A percentile compares a stretch with the other conserved stretches of the same genome.
These are phyloP conservation scores for Stenichneumon culpator DNA, from an alignment of 2,888 invertebrate genomes.

Conservation along the genomic window DNA sequence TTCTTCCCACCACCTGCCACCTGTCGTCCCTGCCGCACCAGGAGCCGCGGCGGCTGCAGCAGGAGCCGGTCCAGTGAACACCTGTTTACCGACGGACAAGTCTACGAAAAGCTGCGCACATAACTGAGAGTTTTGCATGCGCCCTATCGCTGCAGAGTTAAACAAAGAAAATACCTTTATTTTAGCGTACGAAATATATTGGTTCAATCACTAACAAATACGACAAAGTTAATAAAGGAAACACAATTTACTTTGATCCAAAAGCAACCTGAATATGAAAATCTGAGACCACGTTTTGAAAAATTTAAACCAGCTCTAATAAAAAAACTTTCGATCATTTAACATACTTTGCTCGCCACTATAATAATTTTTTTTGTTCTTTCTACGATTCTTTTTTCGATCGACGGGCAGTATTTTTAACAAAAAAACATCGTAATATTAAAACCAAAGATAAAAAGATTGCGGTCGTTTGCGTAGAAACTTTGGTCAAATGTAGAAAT, in stretches of 20 bases:
- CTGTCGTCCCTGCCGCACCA: constrained; percentile 58
- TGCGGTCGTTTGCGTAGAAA: neutral
- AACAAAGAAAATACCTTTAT: neutral
- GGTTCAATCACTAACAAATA: neutral
- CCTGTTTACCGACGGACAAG: constrained; percentile 53
- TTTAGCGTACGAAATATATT: neutral
- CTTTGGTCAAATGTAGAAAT: neutral
- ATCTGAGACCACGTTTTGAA: no score
- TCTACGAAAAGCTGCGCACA: constrained; percentile 19
- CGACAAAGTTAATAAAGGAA: no score
- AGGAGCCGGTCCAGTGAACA: constrained; percentile 57
- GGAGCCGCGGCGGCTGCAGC: constrained; percentile 15
- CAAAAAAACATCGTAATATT: neutral
- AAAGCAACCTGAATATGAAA: no score
- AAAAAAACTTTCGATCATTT: no score
- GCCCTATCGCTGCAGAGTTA: neutral
- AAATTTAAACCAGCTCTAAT: no score
- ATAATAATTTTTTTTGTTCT: no score
- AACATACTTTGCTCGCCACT: no score
- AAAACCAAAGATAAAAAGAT: neutral
- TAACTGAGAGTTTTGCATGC: constrained; percentile 24
- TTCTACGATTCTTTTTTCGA: no score
- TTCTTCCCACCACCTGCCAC: constrained; percentile 61
- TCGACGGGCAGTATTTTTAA: no score
- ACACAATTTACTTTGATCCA: no score